Evolutionary conservation across 2,797 vertebrate genomes (phyloP), one percentile per base, ranked within the genome.

Genomic region (Leptoclinus maculatus): DNA sequence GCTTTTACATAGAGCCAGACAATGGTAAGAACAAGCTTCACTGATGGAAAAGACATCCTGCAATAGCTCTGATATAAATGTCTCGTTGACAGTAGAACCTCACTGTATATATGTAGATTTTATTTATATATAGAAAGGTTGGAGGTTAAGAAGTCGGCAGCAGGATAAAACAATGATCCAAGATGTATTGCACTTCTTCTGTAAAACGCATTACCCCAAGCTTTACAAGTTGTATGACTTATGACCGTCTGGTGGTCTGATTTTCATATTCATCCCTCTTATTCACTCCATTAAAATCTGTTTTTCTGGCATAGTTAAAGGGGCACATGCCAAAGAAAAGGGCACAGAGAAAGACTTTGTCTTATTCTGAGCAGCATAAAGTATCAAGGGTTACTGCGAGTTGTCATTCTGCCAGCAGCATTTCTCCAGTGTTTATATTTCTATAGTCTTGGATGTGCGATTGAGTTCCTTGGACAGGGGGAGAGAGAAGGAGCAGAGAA

Each of bases 1-100:
- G 93, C 47, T 97, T 98, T 84, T 92, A 94, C 80, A 95, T 99
- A 63, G 93, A 96, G 83, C 84, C 91, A 57, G 75, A 92, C 74
- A 97, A 95, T 80, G 97, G 97, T 99, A 93, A 96, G 89, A 76
- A 66, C 27, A 10, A 10, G 36, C 34, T 49, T 85, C 87, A 66
- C 27, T n/a, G n/a, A 66, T 43, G 49, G n/a, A 73, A 71, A 70
- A 51, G 14, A 43, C 34, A 43, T 49, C 8, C 17, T 68, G 32
- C 16, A 63, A 32, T 11, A 25, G 14, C 53, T 56, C 53, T 14
- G 7, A 56, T 45, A 45, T 63, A 36, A 47, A 56, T 21, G 34
- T 65, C 34, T 57, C 34, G 67, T 34, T 49, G 45, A 49, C 29
- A 32, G 21, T 10, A 49, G 63, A 63, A n/a, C 29, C 19, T 19